A percentile compares a stretch with the other conserved stretches of the same genome.
Evolutionary conservation across 2,888 invertebrate species (phyloP).

Genomic region (Parthenolecanium corni): DNA sequence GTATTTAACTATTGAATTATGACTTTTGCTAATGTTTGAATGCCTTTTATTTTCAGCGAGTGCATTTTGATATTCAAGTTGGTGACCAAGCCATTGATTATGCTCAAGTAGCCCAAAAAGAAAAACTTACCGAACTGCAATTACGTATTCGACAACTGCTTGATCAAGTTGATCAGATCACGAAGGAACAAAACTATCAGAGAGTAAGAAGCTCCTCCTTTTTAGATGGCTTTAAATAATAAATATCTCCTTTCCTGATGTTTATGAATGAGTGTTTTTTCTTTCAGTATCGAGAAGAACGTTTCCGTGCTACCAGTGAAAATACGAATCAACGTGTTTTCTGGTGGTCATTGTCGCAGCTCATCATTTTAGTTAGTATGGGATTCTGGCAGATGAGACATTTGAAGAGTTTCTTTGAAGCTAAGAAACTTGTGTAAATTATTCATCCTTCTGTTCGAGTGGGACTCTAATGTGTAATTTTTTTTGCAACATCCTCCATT

Average conservation of each 20-base stretch:
- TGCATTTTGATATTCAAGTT: slow-evolving; percentile 96
- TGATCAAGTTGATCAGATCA: slow-evolving; percentile 97
- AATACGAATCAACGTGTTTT: slow-evolving; percentile 90
- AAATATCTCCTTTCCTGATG: slow-evolving; percentile 16
- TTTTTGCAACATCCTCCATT: too few relatives aligned
- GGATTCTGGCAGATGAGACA: slow-evolving; percentile 99
- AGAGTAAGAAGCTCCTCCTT: slow-evolving; percentile 50
- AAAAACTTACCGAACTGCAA: slow-evolving; percentile 90
- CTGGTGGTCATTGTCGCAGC: slow-evolving; percentile 95
- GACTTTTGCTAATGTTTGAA: not conserved
- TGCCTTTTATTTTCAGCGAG: slow-evolving; percentile 45
- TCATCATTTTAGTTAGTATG: slow-evolving; percentile 75
- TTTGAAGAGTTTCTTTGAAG: slow-evolving; percentile 97
- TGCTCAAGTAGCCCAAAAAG: slow-evolving; percentile 91
- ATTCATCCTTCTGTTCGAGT: too few relatives aligned
- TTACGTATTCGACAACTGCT: slow-evolving; percentile 85
- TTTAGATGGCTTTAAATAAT: too few relatives aligned
- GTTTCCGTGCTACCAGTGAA: slow-evolving; percentile 94
- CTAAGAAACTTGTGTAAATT: slow-evolving; percentile 81
- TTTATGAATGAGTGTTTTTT: not conserved
- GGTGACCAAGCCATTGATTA: slow-evolving; percentile 98
- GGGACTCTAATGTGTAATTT: not conserved
- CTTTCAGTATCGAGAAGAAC: slow-evolving; percentile 84
- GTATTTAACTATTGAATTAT: not conserved
- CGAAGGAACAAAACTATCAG: slow-evolving; percentile 99